These are phyloP conservation scores for Acrobasis consociella DNA, from an alignment of 2,888 invertebrate genomes.

Conservation along the genomic window DNA sequence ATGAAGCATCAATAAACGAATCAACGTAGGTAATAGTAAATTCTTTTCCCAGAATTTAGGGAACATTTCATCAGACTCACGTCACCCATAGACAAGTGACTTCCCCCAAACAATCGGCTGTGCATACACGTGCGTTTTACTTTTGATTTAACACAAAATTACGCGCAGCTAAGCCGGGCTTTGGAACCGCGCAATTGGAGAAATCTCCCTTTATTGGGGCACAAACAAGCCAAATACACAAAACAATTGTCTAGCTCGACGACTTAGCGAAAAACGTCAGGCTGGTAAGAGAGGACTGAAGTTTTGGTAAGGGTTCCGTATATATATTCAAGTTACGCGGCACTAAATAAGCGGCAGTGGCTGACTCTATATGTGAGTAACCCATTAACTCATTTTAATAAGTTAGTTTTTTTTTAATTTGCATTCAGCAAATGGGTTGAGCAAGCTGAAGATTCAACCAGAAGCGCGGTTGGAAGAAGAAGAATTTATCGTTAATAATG, in stretches of 20 bases:
- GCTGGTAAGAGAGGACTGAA: not conserved
- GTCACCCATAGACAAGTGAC: not conserved
- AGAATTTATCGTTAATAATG: no score
- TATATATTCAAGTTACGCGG: not conserved
- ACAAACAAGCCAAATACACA: conserved; percentile 61
- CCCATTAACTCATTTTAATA: no score
- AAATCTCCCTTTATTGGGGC: conserved; percentile 65
- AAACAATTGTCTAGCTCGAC: conserved; percentile 63
- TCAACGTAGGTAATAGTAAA: not conserved
- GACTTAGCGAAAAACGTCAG: conserved; percentile 38
- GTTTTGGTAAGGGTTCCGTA: conserved; percentile 8
- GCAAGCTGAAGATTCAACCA: no score
- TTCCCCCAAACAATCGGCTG: not conserved
- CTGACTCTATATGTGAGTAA: no score
- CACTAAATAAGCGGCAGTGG: no score
- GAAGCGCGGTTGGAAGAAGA: no score
- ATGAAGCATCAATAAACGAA: not conserved
- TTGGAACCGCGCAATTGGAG: conserved; percentile 48
- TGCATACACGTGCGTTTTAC: conserved; percentile 7
- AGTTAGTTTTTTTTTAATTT: no score
- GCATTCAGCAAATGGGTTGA: no score
- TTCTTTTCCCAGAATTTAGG: no score
- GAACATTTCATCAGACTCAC: not conserved
- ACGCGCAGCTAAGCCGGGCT: conserved; percentile 36
- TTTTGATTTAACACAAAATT: conserved; percentile 18